These are phyloP conservation scores for Ashinkailepas kermadecensis DNA, from an alignment of 2,888 invertebrate species.

Conservation along the genomic window DNA sequence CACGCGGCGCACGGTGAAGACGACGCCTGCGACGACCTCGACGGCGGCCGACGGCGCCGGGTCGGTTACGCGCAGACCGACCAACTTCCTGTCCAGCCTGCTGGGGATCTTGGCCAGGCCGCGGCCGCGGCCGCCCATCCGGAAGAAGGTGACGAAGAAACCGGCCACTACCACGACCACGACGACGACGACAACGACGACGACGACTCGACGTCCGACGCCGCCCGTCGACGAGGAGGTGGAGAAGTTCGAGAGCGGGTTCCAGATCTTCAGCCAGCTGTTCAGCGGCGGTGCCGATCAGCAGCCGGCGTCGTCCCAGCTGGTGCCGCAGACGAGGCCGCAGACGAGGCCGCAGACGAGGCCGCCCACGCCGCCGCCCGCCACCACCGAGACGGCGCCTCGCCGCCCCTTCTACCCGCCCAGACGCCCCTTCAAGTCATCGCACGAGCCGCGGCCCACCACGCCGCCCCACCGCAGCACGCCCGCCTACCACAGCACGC, in stretches of 20 bases:
- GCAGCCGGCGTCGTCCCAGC: background rate
- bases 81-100: slow-evolving; percentile 15
- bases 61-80: background rate
- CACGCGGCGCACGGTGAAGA: slow-evolving; percentile 23
- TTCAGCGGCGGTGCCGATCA: background rate
- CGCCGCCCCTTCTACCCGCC: background rate
- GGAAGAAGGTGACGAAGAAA: background rate
- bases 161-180: background rate
- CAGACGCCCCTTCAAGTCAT: background rate
- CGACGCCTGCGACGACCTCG: slow-evolving; percentile 37
- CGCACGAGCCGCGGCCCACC: no score
- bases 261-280: slow-evolving; percentile 19
- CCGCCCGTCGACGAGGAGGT: background rate
- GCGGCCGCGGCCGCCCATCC: background rate
- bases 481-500: background rate
- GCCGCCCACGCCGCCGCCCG: background rate
- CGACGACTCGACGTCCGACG: background rate
- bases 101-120: slow-evolving; percentile 12
- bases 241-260: slow-evolving; percentile 9
- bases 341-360: background rate
- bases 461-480: background rate
- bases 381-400: background rate
- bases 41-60: slow-evolving; percentile 26
- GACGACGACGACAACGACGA: background rate
- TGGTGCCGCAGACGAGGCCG: background rate